Evolutionary conservation across 2,113 vertebrate genomes (phyloP).

Genomic region (Xiphorhynchus elegans): DNA sequence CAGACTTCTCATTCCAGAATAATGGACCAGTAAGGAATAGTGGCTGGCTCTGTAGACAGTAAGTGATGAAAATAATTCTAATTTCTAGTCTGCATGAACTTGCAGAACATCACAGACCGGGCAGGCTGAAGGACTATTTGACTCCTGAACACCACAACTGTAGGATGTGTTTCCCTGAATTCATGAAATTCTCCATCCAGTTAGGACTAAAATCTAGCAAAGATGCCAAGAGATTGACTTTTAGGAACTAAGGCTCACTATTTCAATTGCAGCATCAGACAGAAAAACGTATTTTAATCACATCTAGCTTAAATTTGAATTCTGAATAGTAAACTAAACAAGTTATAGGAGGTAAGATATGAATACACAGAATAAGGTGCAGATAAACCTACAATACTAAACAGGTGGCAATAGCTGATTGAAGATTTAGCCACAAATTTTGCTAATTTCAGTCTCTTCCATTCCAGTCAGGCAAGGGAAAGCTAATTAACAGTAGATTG

Average conservation of each 20-base stretch:
- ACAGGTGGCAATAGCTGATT: background rate
- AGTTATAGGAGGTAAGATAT: background rate
- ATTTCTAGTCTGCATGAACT: background rate
- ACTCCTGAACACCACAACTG: background rate
- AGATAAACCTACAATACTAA: background rate
- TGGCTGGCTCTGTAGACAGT: background rate
- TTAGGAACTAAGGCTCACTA: background rate
- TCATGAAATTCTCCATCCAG: background rate
- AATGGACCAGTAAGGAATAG: background rate
- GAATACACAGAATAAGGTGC: background rate
- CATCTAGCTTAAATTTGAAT: background rate
- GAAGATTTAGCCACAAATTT: background rate
- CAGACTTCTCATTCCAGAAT: background rate
- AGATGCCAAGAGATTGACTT: background rate
- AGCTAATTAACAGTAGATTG: background rate
- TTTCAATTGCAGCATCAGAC: background rate
- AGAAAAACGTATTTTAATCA: background rate
- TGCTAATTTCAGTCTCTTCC: background rate
- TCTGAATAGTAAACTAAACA: background rate
- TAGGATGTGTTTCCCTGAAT: background rate
- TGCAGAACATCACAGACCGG: background rate
- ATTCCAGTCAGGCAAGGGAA: background rate
- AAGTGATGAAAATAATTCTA: background rate
- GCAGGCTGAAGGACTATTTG: background rate
- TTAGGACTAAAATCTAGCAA: background rate